phyloP scores from a whole-genome alignment of 2,888 invertebrate species.

The Cerastoderma edule region DNA sequence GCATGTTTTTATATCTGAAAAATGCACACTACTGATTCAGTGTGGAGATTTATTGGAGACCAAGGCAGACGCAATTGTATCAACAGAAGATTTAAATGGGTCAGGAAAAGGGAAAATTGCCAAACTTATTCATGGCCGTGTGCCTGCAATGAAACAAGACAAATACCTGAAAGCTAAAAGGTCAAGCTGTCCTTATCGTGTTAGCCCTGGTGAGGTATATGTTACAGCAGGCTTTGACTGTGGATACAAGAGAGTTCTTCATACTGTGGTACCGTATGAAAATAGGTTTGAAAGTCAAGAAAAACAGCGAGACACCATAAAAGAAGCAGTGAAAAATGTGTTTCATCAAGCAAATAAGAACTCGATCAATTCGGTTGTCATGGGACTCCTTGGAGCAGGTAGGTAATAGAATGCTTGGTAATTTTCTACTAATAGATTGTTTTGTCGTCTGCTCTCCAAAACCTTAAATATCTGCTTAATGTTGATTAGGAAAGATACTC shows the following conservation, averaged over 20 bases:
- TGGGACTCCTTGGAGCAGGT: constrained; percentile 9
- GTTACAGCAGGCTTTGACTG: neutral
- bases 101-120: constrained; percentile 4
- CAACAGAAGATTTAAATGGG: neutral
- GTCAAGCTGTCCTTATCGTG: neutral
- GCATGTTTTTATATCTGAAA: neutral
- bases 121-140: neutral
- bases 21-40: neutral
- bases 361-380: neutral
- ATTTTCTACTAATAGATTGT: neutral
- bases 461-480: neutral
- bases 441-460: neutral
- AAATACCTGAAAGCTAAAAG: neutral
- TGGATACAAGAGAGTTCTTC: constrained; percentile 3
- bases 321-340: neutral
- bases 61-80: constrained; percentile 12
- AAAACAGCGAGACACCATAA: neutral
- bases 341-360: neutral
- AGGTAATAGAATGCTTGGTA: neutral
- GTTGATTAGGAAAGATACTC: neutral
- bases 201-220: neutral
- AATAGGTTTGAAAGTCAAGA: neutral
- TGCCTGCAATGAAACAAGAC: neutral
- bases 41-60: constrained; percentile 11
- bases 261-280: constrained; percentile 18